Base-by-base conservation (phyloP, 2,888 invertebrate genomes). In the Drosophila neotestacea region DNA sequence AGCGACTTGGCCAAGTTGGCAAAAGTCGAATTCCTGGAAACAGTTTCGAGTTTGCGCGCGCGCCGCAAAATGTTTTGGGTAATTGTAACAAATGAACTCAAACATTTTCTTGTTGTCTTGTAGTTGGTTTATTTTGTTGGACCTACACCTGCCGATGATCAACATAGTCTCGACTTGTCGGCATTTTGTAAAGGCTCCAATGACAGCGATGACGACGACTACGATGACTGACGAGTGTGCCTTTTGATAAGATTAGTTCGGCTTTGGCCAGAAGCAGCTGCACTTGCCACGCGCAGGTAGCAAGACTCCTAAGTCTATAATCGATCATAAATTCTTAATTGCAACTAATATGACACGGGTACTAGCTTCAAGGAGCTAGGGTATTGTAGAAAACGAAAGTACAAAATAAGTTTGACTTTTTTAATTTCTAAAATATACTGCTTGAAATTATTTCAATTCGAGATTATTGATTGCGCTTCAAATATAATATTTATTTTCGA, bases 281-380 rank as follows among this genome's bases (percentile, higher is more conserved):
- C 44, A 73, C 42, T 73, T 52, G 76, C 62, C 73, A 73, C 77
- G 70, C 39, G 56, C 73, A 81, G 77, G 85, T 77, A 81, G 66
- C 63, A 73, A 55, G 62, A 60, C 41, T 69, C 41, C 64, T 51
- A 51, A 66, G 39, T 54, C 65, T 52, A 67, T 75, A 79, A 81
- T 81, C 81, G 82, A 81, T 82, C 82, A 82, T 81, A 81, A 82
- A 75, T 79, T 82, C 65, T 70, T 82, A 81, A 79, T 81, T 81
- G 52, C 64, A 59, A 62, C 66, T 81, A 81, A 81, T 81, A 81
- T 69, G 81, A 82, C 69, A 62, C 6, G 56, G 11, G 38, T 10
- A 34, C 30, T 9, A 48, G 42, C 28, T 58, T 41, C 50, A 1
- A 9, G 51, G 52, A 39, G 41, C 50, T 2, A 9, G 51, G 50